phyloP scores from a whole-genome alignment of 2,113 vertebrate genomes.

The Gavialis gangeticus region DNA sequence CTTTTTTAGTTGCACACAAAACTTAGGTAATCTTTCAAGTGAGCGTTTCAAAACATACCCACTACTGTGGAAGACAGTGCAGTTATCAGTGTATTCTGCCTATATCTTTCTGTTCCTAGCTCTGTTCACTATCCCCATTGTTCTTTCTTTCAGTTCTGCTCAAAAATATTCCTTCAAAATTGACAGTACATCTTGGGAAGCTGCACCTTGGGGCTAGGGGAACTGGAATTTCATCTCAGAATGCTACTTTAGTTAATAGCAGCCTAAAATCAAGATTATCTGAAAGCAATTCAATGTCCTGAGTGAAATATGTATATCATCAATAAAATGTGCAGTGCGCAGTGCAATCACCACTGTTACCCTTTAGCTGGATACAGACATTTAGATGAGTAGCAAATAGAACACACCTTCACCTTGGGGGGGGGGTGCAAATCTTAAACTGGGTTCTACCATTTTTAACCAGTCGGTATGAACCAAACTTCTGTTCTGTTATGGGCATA shows the following conservation, averaged over 20 bases:
- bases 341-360: neutral
- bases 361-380: no score
- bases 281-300: neutral
- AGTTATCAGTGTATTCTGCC: neutral
- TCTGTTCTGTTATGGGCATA: no score
- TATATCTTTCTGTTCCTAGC: neutral
- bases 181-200: neutral
- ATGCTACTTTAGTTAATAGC: neutral
- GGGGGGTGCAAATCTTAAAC: no score
- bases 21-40: no score
- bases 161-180: neutral
- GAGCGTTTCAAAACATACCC: no score
- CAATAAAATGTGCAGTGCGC: neutral
- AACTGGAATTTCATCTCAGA: neutral
- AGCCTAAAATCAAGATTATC: neutral
- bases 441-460: no score
- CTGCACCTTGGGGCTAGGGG: accelerated
- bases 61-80: neutral
- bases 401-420: no score
- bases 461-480: no score
- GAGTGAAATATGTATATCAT: neutral
- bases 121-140: neutral
- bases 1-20: no score
- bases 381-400: no score
- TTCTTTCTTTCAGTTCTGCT: neutral